Evolutionary conservation across 1,140 invertebrate genomes (phyloP), one percentile per base, ranked within the genome.

Genomic region (Melipona quadrifasciata): DNA sequence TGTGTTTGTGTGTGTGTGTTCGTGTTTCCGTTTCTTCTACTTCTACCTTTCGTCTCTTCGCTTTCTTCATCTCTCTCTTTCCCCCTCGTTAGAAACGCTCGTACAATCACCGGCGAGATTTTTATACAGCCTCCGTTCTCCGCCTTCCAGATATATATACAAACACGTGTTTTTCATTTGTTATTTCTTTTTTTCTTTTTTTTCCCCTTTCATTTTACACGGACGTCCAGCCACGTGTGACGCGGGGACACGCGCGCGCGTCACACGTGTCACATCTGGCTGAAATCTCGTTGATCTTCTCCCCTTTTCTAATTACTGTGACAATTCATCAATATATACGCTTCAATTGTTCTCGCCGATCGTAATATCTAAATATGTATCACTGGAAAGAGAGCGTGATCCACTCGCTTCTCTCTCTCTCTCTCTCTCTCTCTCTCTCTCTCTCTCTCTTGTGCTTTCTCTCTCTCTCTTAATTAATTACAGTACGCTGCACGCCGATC

Each of bases 311-410:
- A 77, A 84, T 87, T 68, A 82, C 86, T 61, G 84, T 70, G 84
- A 61, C 87, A 82, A 82, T 86, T 90, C 61, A 87, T 84, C 86
- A 71, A n/a, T n/a, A n/a, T n/a, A 86, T 88, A 71, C 73, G 27
- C 77, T 71, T 61, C 58, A 81, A 80, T 76, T 79, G 86, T 39
- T 6, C 39, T 64, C 83, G 71, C 86, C 88, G 86, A 87, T 87
- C 72, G 80, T 91, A 90, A 57, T 68, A 93, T 88, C 89, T 92
- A 91, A 91, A 90, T 92, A 92, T 31, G 6, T 91, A 92, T 91
- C 91, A 90, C 92, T 91, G 90, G 86, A 93, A 93, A 92, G 86
- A 93, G 92, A 92, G 87, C 90, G 24, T 27, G 86, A 84, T 92
- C 90, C 70, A 88, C 91, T 90, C 87, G 82, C 85, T 85, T 87